Evolutionary conservation across 1,140 invertebrate species (phyloP).

Genomic region (Camponotus floridanus): DNA sequence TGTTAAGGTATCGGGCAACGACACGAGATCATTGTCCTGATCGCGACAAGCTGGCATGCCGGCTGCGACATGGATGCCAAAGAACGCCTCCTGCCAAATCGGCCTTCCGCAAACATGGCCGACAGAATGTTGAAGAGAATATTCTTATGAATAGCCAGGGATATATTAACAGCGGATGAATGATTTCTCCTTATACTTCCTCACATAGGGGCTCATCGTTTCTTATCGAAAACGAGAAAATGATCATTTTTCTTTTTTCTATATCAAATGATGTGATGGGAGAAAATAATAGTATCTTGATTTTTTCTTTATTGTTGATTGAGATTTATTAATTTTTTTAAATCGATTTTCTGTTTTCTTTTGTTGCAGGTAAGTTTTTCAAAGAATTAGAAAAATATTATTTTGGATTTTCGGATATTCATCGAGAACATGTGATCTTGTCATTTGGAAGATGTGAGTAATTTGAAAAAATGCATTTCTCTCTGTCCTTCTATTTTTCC

Average conservation of each 20-base stretch:
- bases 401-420: slow-evolving; percentile 13
- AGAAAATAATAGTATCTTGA: background rate
- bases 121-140: slow-evolving; percentile 48
- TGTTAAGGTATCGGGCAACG: slow-evolving; percentile 30
- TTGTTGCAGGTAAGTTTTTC: slow-evolving; percentile 72
- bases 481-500: background rate
- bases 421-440: background rate
- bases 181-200: background rate
- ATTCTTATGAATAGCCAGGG: slow-evolving; percentile 47
- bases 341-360: slow-evolving; percentile 41
- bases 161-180: slow-evolving; percentile 42
- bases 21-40: slow-evolving; percentile 71
- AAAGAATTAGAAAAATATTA: slow-evolving; percentile 8
- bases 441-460: slow-evolving; percentile 60
- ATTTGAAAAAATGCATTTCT: slow-evolving; percentile 1
- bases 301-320: background rate
- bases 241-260: background rate
- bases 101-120: slow-evolving; percentile 59
- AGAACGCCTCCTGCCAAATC: slow-evolving; percentile 67
- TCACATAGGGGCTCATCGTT: background rate
- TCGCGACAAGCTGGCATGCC: slow-evolving; percentile 70
- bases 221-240: background rate
- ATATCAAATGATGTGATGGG: background rate
- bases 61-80: slow-evolving; percentile 62
- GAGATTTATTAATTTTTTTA: background rate